phyloP scores from a whole-genome alignment of 2,888 invertebrate genomes.

The Ennomos erosarius region DNA sequence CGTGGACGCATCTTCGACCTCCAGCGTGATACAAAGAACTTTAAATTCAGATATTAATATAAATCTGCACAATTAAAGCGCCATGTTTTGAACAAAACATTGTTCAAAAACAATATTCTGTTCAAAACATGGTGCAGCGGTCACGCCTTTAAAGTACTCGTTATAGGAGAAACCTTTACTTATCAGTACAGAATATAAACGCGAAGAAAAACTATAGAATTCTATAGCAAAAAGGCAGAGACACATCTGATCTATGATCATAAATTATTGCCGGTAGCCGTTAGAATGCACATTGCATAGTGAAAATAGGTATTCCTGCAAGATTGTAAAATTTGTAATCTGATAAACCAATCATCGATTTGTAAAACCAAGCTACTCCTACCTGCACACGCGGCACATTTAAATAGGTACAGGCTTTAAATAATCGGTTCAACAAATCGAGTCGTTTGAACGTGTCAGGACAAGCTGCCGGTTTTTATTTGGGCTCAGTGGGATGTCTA shows the following conservation, averaged over 20 bases:
- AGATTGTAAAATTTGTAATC: slow-evolving; percentile 49
- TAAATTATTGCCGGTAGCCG: too few species aligned
- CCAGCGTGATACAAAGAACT: slow-evolving; percentile 8
- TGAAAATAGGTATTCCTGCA: slow-evolving; percentile 30
- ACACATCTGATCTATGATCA: too few species aligned
- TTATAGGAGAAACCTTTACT: too few species aligned
- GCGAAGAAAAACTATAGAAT: too few species aligned
- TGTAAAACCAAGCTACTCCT: slow-evolving; percentile 70
- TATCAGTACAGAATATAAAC: too few species aligned
- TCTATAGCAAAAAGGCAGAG: too few species aligned
- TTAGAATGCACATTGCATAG: slow-evolving; percentile 21
- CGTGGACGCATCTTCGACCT: slow-evolving; percentile 12
- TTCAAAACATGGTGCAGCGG: too few species aligned
- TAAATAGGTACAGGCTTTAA: slow-evolving; percentile 49
- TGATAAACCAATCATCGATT: slow-evolving; percentile 68
- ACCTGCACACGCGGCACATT: slow-evolving; percentile 55
- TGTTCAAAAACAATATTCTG: too few species aligned
- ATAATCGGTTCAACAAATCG: slow-evolving; percentile 78
- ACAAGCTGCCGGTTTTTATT: slow-evolving; percentile 76
- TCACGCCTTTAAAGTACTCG: too few species aligned
- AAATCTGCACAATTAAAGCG: slow-evolving; percentile 4
- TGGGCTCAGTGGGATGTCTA: slow-evolving; percentile 72
- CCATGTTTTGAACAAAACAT: too few species aligned
- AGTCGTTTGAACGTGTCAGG: slow-evolving; percentile 77
- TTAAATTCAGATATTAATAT: not conserved